Percentiles rank a stretch among this genome's conserved stretches.
phyloP scores from a whole-genome alignment of 92 coral and sea anemone genomes.

The Ricordea florida region DNA sequence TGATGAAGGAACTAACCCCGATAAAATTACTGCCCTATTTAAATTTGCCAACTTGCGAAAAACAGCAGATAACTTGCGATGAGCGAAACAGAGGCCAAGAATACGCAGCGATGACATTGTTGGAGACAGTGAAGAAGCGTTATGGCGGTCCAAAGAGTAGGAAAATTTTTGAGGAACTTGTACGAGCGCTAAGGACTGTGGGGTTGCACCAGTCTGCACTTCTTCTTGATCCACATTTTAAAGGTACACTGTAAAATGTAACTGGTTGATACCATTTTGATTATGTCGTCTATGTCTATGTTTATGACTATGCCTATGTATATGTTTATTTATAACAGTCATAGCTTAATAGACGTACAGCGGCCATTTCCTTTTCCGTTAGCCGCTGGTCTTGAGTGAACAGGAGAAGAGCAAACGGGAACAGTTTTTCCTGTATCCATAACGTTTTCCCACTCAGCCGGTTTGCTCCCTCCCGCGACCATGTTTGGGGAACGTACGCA shows the following conservation, averaged over 20 bases:
- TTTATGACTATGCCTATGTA: no score
- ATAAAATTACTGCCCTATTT: constrained; percentile 12
- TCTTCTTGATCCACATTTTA: constrained; percentile 47
- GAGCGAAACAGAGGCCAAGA: constrained; percentile 19
- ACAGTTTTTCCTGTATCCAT: no score
- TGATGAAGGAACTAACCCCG: constrained; percentile 43
- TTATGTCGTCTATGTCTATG: background rate
- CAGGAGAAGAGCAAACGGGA: no score
- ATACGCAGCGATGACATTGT: constrained; percentile 8
- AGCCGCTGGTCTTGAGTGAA: no score
- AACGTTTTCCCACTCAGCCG: no score
- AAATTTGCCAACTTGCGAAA: constrained; percentile 13
- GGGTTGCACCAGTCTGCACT: constrained; percentile 38
- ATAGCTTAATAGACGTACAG: no score
- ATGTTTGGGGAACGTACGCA: no score
- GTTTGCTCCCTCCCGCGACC: no score
- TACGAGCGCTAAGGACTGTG: constrained; percentile 38
- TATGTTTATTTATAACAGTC: no score
- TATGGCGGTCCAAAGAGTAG: background rate
- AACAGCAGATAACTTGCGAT: constrained; percentile 30
- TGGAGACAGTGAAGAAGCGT: constrained; percentile 35
- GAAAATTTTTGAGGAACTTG: constrained; percentile 22
- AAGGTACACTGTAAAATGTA: constrained; percentile 34
- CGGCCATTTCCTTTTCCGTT: no score
- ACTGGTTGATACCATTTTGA: background rate